Conservation (phyloP, 2,797 vertebrate genomes). For the Enteromius unitaeniatus region DNA sequence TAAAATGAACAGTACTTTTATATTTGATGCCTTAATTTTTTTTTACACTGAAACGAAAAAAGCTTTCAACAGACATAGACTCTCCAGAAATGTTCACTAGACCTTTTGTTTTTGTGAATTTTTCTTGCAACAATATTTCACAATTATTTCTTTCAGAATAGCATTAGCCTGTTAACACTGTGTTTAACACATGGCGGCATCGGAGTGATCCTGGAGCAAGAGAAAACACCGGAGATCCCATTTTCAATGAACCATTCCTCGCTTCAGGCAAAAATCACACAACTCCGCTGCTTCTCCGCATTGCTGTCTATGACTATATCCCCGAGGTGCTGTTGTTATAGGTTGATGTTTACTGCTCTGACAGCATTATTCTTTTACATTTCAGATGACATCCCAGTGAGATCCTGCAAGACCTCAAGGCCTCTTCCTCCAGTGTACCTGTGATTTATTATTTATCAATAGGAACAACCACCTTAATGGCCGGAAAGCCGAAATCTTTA, state of each 20-base stretch:
- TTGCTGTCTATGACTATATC: slow-evolving; percentile 3
- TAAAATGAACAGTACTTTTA: background rate
- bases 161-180: background rate
- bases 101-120: background rate
- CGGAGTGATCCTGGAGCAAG: background rate
- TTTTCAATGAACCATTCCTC: background rate
- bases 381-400: slow-evolving; percentile 21
- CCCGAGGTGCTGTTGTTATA: slow-evolving; percentile 24
- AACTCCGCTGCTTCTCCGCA: background rate
- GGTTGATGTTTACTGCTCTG: background rate
- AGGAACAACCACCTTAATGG: slow-evolving; percentile 45
- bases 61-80: background rate
- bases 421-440: slow-evolving; percentile 15
- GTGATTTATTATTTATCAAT: slow-evolving; percentile 48
- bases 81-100: background rate
- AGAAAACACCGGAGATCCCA: background rate
- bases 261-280: slow-evolving; percentile 28
- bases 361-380: slow-evolving; percentile 17
- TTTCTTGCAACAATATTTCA: background rate
- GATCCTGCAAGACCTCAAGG: slow-evolving; percentile 7
- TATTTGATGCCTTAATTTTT: background rate
- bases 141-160: background rate
- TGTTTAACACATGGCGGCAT: background rate
- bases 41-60: background rate
- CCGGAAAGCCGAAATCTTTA: slow-evolving; percentile 11